A percentile compares a stretch with the other conserved stretches of the same genome.
Evolutionary conservation across 1,140 invertebrate genomes (phyloP).

Genomic region (Idris sp.): DNA sequence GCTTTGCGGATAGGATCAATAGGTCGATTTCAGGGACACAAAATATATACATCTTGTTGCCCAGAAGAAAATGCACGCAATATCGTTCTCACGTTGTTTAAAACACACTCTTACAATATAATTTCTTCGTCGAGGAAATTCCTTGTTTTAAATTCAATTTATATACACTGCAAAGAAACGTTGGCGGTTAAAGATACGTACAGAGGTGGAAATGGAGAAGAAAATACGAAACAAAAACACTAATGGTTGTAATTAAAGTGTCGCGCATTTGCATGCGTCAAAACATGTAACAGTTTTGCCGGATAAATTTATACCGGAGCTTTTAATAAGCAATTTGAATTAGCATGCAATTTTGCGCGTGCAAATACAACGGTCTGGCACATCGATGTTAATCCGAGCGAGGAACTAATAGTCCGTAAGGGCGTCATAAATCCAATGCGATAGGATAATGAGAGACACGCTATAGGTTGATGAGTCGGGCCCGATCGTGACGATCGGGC

Average conservation of each 20-base stretch:
- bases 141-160: conserved; percentile 39
- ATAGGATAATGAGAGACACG: conserved; percentile 59
- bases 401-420: conserved; percentile 51
- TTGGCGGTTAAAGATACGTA: too few relatives aligned
- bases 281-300: conserved; percentile 38
- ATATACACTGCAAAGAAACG: too few relatives aligned
- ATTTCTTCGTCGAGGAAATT: conserved; percentile 17
- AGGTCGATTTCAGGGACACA: conserved; percentile 55
- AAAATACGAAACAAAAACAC: too few relatives aligned
- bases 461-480: conserved; percentile 44
- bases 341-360: conserved; percentile 40
- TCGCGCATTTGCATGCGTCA: conserved; percentile 40
- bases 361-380: conserved; percentile 38
- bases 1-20: conserved; percentile 45
- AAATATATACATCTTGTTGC: conserved; percentile 18
- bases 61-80: conserved; percentile 27
- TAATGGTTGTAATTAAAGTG: conserved; percentile 47
- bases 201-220: too few relatives aligned
- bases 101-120: conserved; percentile 30
- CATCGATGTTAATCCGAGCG: conserved; percentile 55
- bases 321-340: conserved; percentile 48
- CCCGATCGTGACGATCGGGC: conserved; percentile 22
- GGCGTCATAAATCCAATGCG: conserved; percentile 48
- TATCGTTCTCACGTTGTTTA: conserved; percentile 45
- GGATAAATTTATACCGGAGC: conserved; percentile 37